Percentiles rank a stretch among this genome's conserved stretches.
Conservation (phyloP, 2,797 vertebrate species). For the Sebastolobus alascanus region DNA sequence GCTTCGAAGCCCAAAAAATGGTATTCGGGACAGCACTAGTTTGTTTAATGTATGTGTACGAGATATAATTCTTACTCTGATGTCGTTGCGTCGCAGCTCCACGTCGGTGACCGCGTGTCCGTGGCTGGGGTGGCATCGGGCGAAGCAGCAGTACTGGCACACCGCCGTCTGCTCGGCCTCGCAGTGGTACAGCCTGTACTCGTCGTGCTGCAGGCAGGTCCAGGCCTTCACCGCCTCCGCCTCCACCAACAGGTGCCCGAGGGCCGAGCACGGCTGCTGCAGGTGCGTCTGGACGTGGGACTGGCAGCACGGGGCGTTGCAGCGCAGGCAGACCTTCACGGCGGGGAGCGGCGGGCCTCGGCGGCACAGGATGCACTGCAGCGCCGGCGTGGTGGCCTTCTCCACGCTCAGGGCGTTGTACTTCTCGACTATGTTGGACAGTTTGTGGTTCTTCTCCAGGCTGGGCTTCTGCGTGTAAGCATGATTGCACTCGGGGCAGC, state of each 20-base stretch:
- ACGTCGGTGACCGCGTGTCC: slow-evolving; percentile 97
- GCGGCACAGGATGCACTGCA: slow-evolving; percentile 97
- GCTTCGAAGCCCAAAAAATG: no score
- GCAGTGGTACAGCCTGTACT: slow-evolving; percentile 98
- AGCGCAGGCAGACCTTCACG: slow-evolving; percentile 97
- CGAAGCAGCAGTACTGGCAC: slow-evolving; percentile 99
- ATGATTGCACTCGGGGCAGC: slow-evolving; percentile 99
- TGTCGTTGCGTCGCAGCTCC: slow-evolving; percentile 97
- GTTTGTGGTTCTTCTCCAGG: slow-evolving; percentile 99
- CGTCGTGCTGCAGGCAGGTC: slow-evolving; percentile 99
- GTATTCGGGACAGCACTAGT: neutral
- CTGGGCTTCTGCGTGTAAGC: slow-evolving; percentile 98
- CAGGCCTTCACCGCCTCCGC: slow-evolving; percentile 96
- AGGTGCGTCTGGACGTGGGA: slow-evolving; percentile 99
- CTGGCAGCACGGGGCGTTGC: slow-evolving; percentile 98
- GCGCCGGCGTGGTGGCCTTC: slow-evolving; percentile 78
- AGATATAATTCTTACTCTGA: slow-evolving; percentile 87
- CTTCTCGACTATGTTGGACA: slow-evolving; percentile 99
- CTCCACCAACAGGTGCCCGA: slow-evolving; percentile 98
- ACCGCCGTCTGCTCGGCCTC: slow-evolving; percentile 99
- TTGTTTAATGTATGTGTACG: neutral
- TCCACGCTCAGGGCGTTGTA: slow-evolving; percentile 91
- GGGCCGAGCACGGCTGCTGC: slow-evolving; percentile 97
- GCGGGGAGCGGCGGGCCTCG: slow-evolving; percentile 96
- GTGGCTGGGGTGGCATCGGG: slow-evolving; percentile 96